Evolutionary conservation across 2,797 vertebrate genomes (phyloP).

Genomic region (Botia almorhae): DNA sequence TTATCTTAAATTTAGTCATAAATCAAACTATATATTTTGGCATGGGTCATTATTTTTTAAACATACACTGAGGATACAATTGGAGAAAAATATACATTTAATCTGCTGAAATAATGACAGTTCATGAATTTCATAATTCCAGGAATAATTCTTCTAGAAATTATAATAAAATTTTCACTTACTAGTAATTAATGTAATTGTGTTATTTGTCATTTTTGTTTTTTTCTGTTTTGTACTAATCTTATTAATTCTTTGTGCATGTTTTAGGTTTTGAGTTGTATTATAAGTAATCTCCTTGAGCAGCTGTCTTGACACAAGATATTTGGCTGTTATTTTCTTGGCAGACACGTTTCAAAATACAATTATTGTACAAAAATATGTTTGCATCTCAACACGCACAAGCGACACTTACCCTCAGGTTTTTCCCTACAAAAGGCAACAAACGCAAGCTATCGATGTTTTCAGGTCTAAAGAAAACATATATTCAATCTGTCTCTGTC

Average conservation of each 20-base stretch:
- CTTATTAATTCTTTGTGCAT: background rate
- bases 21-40: too few relatives aligned
- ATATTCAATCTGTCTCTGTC: background rate
- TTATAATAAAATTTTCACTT: too few relatives aligned
- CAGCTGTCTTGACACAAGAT: background rate
- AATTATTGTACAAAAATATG: background rate
- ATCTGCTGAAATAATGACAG: too few relatives aligned
- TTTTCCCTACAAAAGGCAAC: background rate
- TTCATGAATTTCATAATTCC: too few relatives aligned
- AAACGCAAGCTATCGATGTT: background rate
- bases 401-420: background rate
- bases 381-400: background rate
- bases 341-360: background rate
- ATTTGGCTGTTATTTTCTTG: background rate
- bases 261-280: too few relatives aligned
- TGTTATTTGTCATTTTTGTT: too few relatives aligned
- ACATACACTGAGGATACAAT: too few relatives aligned
- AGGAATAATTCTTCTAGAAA: too few relatives aligned
- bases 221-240: background rate
- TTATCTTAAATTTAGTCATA: too few relatives aligned
- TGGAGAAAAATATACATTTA: too few relatives aligned
- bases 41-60: too few relatives aligned
- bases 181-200: too few relatives aligned
- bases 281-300: background rate
- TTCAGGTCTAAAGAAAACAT: background rate